Base-by-base conservation (phyloP, 2,797 vertebrate genomes). In the Geotrypetes seraphini region DNA sequence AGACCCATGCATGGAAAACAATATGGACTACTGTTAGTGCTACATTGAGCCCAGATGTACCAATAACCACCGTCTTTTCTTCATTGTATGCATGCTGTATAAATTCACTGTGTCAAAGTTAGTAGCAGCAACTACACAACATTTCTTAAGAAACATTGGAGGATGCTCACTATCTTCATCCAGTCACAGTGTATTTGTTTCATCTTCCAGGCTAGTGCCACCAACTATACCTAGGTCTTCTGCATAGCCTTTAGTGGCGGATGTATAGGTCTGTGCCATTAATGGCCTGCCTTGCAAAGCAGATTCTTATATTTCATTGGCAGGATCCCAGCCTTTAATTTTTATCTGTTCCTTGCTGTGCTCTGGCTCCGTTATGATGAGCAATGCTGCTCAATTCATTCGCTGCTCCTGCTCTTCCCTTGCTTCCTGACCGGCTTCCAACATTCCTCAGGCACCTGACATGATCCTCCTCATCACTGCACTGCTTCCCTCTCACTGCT, bases 111-210 rank as follows among this genome's bases (percentile, higher is more conserved):
- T 84, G 83, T 80, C 84, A 69, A 72, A 81, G 77, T 85, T 75
- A 70, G 71, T 81, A 90, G 92, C 89, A 89, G 89, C 89, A 79
- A 69, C 10, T 70, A 81, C 83, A 83, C 71, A 67, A 79, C 69
- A 58, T 68, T 59, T 59, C 63, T 79, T 81, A 74, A 61, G 77
- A 78, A 74, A 68, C 79, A 97, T 89, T 2, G 95, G 96, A 15
- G 96, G 95, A 34, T 96, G 92, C 65, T 99, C 92, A 7, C 90
- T 91, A 69, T 98, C 95, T 16, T 99, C 95, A 0, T 98, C 96
- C 37, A 97, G 39, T 33, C 84, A 85, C 28, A 98, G 63, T 5
- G 89, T 72, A 24, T 35, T 83, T 46, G 92, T 71, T 66, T 98
- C 94, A 1, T 97, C 92, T 22, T 98, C 96, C 28, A 95, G 65